phyloP scores from a whole-genome alignment of 1,140 invertebrate species.

The Hyposmocoma kahamanoa region DNA sequence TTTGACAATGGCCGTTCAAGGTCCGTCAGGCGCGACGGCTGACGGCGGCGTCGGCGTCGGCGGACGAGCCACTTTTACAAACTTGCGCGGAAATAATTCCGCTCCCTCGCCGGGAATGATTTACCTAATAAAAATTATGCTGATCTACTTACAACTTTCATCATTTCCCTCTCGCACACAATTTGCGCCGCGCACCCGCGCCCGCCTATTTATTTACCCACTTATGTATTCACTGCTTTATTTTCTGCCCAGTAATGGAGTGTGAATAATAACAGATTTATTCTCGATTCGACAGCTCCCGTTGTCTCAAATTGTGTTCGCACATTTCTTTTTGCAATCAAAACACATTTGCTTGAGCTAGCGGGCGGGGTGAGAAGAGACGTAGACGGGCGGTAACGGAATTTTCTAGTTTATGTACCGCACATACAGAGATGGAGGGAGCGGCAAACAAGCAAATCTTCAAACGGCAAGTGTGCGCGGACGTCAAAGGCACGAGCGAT shows the following conservation, averaged over 20 bases:
- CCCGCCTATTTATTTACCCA: conserved; percentile 1
- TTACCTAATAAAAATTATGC: conserved; percentile 63
- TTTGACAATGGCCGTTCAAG: too few species aligned
- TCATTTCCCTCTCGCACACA: conserved; percentile 31
- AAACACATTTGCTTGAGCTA: background rate
- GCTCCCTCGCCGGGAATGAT: conserved; percentile 32
- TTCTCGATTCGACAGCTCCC: background rate
- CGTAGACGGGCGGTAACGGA: background rate
- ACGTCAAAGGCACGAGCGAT: conserved; percentile 65
- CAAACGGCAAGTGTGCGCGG: conserved; percentile 35
- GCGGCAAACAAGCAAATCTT: conserved; percentile 51
- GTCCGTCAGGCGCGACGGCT: too few species aligned
- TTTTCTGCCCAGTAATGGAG: background rate
- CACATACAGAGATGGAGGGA: conserved; percentile 2
- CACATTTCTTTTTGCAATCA: conserved; percentile 2
- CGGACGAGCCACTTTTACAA: conserved; percentile 31
- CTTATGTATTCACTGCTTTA: conserved; percentile 6
- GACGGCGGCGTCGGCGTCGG: conserved; percentile 6
- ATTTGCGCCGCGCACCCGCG: background rate
- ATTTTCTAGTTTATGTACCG: conserved; percentile 2
- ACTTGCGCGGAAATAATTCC: conserved; percentile 23
- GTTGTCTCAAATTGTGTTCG: background rate
- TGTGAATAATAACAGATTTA: conserved; percentile 1
- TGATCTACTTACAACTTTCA: conserved; percentile 49
- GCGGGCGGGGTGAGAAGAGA: background rate